Percentiles rank a stretch among this genome's conserved stretches.
Conservation (phyloP, 2,888 invertebrate genomes). For the Nemurella pictetii region DNA sequence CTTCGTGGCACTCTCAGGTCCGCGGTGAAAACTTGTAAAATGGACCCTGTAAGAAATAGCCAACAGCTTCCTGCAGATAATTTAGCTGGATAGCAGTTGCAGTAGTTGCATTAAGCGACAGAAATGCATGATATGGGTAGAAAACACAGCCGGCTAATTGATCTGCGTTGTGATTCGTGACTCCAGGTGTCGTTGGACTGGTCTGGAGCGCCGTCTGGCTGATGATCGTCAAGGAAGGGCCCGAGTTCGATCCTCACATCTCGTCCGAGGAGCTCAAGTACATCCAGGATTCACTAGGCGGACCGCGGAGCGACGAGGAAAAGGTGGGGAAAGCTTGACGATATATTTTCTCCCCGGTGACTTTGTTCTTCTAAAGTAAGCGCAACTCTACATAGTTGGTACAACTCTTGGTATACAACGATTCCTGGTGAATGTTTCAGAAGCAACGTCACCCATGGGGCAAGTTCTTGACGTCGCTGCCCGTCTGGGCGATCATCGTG, state of each 20-base stretch:
- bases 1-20: too few relatives aligned
- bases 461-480: constrained; percentile 70
- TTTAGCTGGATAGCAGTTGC: too few relatives aligned
- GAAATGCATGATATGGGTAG: too few relatives aligned
- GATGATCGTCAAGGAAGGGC: constrained; percentile 70
- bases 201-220: constrained; percentile 75
- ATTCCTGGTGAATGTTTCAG: too few relatives aligned
- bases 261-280: constrained; percentile 72
- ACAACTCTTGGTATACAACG: too few relatives aligned
- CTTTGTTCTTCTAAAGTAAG: too few relatives aligned
- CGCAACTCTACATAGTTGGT: too few relatives aligned
- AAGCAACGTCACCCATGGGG: constrained; percentile 72
- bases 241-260: constrained; percentile 74
- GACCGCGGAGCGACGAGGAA: background rate
- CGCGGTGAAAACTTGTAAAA: too few relatives aligned
- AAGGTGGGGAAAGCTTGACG: constrained; percentile 33
- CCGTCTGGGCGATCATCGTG: constrained; percentile 81
- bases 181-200: constrained; percentile 64
- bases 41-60: too few relatives aligned
- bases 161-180: background rate
- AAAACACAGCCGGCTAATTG: background rate
- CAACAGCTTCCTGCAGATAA: too few relatives aligned
- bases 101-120: too few relatives aligned
- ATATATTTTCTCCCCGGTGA: too few relatives aligned
- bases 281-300: constrained; percentile 61